Conservation (phyloP, 2,888 invertebrate species). For the Corythucha ciliata region DNA sequence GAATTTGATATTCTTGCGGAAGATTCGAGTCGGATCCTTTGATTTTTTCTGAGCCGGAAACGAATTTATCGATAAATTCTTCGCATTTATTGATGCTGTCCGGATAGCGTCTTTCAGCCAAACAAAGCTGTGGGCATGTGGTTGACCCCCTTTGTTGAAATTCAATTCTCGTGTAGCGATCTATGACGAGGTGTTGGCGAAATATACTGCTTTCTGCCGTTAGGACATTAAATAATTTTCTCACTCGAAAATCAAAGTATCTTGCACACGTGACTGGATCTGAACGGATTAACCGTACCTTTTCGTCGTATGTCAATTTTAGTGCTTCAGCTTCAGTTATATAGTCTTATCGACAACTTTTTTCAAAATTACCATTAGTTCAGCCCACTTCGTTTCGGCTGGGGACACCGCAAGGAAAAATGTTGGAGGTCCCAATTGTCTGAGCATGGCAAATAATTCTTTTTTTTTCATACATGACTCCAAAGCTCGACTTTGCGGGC, state of each 20-base stretch:
- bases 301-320: slow-evolving; percentile 9
- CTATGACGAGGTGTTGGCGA: slow-evolving; percentile 21
- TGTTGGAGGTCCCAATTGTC: too few species aligned
- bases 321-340: slow-evolving; percentile 26
- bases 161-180: slow-evolving; percentile 37
- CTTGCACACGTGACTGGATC: slow-evolving; percentile 16
- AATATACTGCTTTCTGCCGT: slow-evolving; percentile 32
- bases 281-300: slow-evolving; percentile 10
- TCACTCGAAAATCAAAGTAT: slow-evolving; percentile 35
- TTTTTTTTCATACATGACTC: slow-evolving; percentile 33
- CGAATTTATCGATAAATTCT: neutral
- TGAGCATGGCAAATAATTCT: slow-evolving; percentile 31
- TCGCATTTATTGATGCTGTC: slow-evolving; percentile 29
- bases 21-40: slow-evolving; percentile 29
- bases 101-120: slow-evolving; percentile 40
- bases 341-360: slow-evolving; percentile 7
- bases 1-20: neutral
- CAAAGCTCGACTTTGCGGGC: too few species aligned
- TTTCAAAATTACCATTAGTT: slow-evolving; percentile 23
- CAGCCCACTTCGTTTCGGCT: slow-evolving; percentile 29
- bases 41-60: neutral
- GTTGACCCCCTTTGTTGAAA: slow-evolving; percentile 41
- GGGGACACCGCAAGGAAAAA: slow-evolving; percentile 31
- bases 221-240: slow-evolving; percentile 16
- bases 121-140: slow-evolving; percentile 41